phyloP scores from a whole-genome alignment of 2,113 vertebrate species.

The Hippoglossus stenolepis region DNA sequence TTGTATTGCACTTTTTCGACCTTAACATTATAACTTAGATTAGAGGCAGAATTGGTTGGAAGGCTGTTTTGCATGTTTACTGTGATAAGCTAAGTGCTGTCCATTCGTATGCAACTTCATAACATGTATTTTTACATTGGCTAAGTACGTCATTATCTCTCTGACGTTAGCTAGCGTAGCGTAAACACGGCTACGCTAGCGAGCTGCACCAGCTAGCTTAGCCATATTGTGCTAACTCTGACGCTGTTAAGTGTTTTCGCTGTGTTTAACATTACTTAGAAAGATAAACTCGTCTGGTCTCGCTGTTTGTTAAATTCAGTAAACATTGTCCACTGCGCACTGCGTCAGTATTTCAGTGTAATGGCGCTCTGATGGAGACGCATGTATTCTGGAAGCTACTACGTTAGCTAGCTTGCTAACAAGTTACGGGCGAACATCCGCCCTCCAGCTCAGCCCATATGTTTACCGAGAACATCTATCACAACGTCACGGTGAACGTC shows the following conservation, averaged over 20 bases:
- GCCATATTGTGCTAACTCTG: not conserved
- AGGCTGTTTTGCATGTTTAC: no score
- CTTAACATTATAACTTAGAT: no score
- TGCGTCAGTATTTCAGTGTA: not conserved
- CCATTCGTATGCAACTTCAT: no score
- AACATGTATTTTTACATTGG: no score
- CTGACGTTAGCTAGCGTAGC: no score
- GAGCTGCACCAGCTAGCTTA: not conserved
- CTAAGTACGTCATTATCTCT: no score
- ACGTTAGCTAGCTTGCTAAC: not conserved
- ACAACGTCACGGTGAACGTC: no score
- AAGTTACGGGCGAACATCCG: not conserved
- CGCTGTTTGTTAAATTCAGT: not conserved
- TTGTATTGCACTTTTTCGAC: no score
- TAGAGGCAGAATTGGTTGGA: no score
- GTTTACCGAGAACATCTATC: no score
- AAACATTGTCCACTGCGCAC: no score
- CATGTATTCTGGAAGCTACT: conserved; percentile 9
- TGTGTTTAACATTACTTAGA: not conserved
- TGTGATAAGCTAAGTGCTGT: no score
- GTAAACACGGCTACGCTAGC: not conserved
- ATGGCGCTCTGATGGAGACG: not conserved
- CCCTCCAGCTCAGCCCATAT: not conserved
- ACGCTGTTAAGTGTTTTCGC: not conserved
- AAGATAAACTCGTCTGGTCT: not conserved